These are phyloP conservation scores for Cephalopholis sonnerati DNA, from an alignment of 2,113 vertebrate species.

Conservation along the genomic window DNA sequence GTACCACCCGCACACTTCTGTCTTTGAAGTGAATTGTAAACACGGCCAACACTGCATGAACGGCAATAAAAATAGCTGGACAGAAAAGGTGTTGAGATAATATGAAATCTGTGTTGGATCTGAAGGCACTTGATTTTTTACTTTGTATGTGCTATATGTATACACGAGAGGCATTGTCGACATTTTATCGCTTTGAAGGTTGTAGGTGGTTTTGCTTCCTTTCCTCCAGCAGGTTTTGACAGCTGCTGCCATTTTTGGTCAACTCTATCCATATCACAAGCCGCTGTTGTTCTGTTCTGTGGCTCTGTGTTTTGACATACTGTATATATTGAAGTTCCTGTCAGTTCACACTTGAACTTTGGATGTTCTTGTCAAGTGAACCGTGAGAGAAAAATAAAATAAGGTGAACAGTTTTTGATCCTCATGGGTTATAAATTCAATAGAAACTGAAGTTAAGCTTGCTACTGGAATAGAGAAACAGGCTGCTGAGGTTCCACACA, in stretches of 20 bases:
- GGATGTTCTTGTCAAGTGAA: constrained; percentile 27
- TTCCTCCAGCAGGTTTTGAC: constrained; percentile 55
- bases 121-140: neutral
- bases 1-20: constrained; percentile 19
- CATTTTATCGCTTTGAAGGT: constrained; percentile 43
- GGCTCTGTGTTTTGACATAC: constrained; percentile 10
- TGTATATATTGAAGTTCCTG: constrained; percentile 26
- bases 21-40: constrained; percentile 27
- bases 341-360: constrained; percentile 42
- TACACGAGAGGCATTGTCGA: constrained; percentile 5
- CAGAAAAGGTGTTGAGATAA: constrained; percentile 10
- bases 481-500: neutral
- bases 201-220: constrained; percentile 53
- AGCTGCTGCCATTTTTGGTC: constrained; percentile 58
- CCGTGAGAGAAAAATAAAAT: neutral
- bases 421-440: neutral
- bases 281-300: constrained; percentile 27
- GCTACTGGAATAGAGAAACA: neutral
- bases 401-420: neutral
- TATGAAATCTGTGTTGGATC: neutral
- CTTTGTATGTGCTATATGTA: neutral
- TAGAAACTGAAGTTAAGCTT: neutral
- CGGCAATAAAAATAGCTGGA: constrained; percentile 1
- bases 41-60: constrained; percentile 1
- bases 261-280: constrained; percentile 46